These are phyloP conservation scores for Oryzias curvinotus DNA, from an alignment of 2,113 vertebrate genomes.

Conservation along the genomic window DNA sequence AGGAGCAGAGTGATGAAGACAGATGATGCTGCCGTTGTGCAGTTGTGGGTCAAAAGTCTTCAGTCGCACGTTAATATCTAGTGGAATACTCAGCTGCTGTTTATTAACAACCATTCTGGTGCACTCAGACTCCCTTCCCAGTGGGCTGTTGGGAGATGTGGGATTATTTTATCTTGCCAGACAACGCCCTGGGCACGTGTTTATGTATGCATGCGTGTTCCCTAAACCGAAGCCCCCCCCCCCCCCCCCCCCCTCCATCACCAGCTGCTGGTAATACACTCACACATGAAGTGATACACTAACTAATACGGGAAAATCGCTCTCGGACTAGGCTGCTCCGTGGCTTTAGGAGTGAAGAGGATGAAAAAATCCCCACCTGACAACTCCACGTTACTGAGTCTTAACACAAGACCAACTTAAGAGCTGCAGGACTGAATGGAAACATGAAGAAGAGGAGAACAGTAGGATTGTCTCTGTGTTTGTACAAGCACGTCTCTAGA, in stretches of 20 bases:
- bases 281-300: slow-evolving; percentile 6
- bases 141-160: slow-evolving; percentile 58
- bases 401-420: no score
- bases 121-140: slow-evolving; percentile 34
- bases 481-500: slow-evolving; percentile 52
- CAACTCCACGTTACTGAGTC: no score
- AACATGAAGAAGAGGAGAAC: slow-evolving; percentile 34
- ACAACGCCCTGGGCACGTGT: slow-evolving; percentile 43
- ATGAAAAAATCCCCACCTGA: no score
- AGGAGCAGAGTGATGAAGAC: slow-evolving; percentile 60
- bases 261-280: slow-evolving; percentile 56
- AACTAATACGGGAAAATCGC: no score
- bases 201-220: slow-evolving; percentile 20
- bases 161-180: slow-evolving; percentile 68
- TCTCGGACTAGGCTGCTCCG: no score
- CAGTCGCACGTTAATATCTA: background rate
- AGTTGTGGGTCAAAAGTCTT: slow-evolving; percentile 8
- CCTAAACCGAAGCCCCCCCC: slow-evolving; percentile 48
- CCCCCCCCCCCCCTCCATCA: slow-evolving; percentile 15
- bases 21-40: slow-evolving; percentile 43
- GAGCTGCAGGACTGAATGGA: background rate
- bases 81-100: slow-evolving; percentile 12
- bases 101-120: slow-evolving; percentile 3
- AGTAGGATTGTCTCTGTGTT: slow-evolving; percentile 49
- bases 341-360: no score